Conservation (phyloP, 2,113 vertebrate species). For the Lepisosteus osseus region DNA sequence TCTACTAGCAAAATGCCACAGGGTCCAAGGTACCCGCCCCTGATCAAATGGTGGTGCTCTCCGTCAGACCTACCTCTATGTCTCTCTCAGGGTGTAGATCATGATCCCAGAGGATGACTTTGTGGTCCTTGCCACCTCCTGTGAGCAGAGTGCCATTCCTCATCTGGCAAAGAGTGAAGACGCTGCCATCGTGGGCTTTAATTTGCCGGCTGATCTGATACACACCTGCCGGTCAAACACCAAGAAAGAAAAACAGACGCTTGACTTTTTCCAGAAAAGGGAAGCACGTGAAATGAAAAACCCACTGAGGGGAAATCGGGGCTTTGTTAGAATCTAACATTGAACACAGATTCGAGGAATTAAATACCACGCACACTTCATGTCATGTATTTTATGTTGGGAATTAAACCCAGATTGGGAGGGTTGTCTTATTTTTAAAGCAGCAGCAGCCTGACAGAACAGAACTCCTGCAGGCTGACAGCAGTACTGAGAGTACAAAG, state of each 20-base stretch:
- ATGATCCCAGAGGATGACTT: slow-evolving; percentile 93
- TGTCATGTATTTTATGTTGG: slow-evolving; percentile 27
- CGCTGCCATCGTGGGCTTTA: slow-evolving; percentile 93
- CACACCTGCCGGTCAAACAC: slow-evolving; percentile 55
- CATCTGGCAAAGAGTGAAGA: slow-evolving; percentile 93
- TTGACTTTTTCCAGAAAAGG: background rate
- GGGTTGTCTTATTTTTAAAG: background rate
- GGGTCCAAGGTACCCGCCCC: too few relatives aligned
- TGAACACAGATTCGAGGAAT: slow-evolving; percentile 34
- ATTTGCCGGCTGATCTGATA: slow-evolving; percentile 92
- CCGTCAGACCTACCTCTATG: slow-evolving; percentile 78
- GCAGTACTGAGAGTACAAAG: too few relatives aligned
- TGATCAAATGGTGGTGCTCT: too few relatives aligned
- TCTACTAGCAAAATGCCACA: too few relatives aligned
- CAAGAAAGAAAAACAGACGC: background rate
- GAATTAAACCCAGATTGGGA: slow-evolving; percentile 26
- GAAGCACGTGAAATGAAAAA: background rate
- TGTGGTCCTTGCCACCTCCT: slow-evolving; percentile 91
- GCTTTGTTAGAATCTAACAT: background rate
- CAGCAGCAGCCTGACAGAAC: too few relatives aligned
- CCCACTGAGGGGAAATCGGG: background rate
- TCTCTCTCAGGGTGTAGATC: slow-evolving; percentile 84
- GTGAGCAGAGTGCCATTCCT: slow-evolving; percentile 89
- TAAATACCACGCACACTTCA: slow-evolving; percentile 36
- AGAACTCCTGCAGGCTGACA: too few relatives aligned